phyloP scores from a whole-genome alignment of 1,140 invertebrate species.

The Lasioglossum albipes region DNA sequence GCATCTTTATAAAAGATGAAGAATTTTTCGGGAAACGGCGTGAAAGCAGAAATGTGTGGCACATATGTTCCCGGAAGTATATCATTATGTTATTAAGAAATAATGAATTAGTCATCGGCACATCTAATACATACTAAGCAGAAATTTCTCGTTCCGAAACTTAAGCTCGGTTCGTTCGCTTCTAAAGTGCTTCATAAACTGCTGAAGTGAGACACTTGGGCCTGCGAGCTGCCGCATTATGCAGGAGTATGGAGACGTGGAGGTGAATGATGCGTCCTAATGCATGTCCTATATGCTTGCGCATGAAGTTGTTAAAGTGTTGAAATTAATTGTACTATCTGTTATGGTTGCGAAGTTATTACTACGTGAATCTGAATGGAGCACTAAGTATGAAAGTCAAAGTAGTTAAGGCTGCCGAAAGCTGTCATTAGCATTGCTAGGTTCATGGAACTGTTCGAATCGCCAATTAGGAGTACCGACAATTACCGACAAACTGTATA shows the following conservation, averaged over 20 bases:
- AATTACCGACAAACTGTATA: neutral
- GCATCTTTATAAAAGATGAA: no score
- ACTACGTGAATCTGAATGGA: neutral
- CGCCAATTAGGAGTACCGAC: neutral
- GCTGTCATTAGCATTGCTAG: neutral
- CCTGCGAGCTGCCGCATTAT: conserved; percentile 18
- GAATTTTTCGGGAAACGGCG: no score
- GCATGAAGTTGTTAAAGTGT: conserved; percentile 29
- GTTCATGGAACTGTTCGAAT: neutral
- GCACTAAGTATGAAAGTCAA: neutral
- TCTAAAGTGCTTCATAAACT: conserved; percentile 17
- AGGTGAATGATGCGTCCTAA: conserved; percentile 31
- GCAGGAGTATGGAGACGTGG: neutral
- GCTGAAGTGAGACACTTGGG: neutral
- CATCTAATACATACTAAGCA: no score
- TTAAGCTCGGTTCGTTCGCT: conserved; percentile 6
- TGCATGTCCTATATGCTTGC: neutral
- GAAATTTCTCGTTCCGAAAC: conserved; percentile 14
- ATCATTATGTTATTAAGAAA: no score
- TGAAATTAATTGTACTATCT: conserved; percentile 22
- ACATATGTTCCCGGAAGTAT: no score
- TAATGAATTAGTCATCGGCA: no score
- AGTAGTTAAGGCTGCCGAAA: neutral
- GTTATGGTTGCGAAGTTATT: neutral
- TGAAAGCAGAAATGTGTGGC: no score